These are phyloP conservation scores for Alloplasta piceator DNA, from an alignment of 2,888 invertebrate species.

Conservation along the genomic window DNA sequence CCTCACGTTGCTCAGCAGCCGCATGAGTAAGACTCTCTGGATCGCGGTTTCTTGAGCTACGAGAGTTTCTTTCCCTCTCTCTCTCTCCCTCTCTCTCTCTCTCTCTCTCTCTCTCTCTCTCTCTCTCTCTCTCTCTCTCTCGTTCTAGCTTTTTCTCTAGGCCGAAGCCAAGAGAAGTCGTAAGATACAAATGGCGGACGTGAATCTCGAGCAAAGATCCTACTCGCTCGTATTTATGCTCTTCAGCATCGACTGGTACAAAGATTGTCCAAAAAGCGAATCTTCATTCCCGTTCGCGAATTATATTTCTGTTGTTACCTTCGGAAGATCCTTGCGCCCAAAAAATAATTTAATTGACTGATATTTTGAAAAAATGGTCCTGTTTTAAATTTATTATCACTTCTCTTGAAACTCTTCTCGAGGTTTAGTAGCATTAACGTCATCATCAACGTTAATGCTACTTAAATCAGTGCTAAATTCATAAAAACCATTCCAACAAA, in stretches of 20 bases:
- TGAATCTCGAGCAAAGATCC: slow-evolving; percentile 10
- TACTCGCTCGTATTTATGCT: neutral
- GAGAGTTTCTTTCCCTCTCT: slow-evolving; percentile 25
- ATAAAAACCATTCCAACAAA: too few relatives aligned
- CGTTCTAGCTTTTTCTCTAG: too few relatives aligned
- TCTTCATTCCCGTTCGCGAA: neutral
- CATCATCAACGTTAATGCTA: too few relatives aligned
- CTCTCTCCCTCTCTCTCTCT: neutral
- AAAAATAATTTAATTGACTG: too few relatives aligned
- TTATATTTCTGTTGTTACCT: neutral
- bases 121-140: slow-evolving; percentile 12
- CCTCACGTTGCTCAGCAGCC: slow-evolving; percentile 70
- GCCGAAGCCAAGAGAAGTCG: slow-evolving; percentile 9
- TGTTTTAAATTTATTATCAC: too few relatives aligned
- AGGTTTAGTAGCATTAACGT: too few relatives aligned
- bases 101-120: neutral
- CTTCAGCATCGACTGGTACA: slow-evolving; percentile 5
- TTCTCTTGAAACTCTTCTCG: too few relatives aligned
- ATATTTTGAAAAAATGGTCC: too few relatives aligned
- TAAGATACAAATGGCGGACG: slow-evolving; percentile 2
- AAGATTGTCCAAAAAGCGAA: neutral
- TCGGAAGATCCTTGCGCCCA: too few relatives aligned
- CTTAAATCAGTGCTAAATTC: too few relatives aligned
- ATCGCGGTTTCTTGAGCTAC: slow-evolving; percentile 43
- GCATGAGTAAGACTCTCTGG: slow-evolving; percentile 69